Evolutionary conservation across 2,888 invertebrate genomes (phyloP).

Genomic region (Geophilus truncorum): DNA sequence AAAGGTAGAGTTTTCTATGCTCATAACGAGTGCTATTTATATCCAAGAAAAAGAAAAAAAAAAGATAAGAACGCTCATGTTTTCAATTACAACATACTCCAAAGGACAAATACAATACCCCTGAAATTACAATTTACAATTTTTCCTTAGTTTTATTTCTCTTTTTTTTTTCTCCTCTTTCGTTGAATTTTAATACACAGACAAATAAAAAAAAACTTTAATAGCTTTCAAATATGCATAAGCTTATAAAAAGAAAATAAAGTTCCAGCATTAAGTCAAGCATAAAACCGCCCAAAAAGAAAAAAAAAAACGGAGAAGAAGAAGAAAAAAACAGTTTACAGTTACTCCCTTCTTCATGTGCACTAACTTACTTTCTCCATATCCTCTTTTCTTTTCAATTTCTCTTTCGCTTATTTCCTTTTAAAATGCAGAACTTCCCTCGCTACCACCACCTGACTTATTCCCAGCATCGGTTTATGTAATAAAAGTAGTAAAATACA

Average conservation of each 20-base stretch:
- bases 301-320: neutral
- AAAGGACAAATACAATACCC: neutral
- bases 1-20: neutral
- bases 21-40: slow-evolving; percentile 6
- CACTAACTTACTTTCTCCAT: slow-evolving; percentile 12
- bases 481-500: slow-evolving; percentile 18
- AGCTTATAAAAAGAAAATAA: slow-evolving; percentile 8
- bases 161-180: too few relatives aligned
- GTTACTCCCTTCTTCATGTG: slow-evolving; percentile 5
- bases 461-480: slow-evolving; percentile 11
- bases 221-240: neutral
- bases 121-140: neutral
- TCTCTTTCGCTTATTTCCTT: slow-evolving; percentile 6
- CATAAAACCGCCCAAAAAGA: neutral
- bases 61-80: neutral
- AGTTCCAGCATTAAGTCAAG: neutral
- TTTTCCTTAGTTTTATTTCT: neutral
- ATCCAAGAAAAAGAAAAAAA: neutral
- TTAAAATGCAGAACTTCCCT: slow-evolving; percentile 17
- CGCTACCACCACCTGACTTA: slow-evolving; percentile 3
- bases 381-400: slow-evolving; percentile 18
- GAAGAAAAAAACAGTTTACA: neutral
- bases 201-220: neutral
- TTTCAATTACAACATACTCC: neutral
- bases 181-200: neutral